Percentiles rank a stretch among this genome's conserved stretches.
These are phyloP conservation scores for Hirundo rustica DNA, from an alignment of 2,797 vertebrate genomes.

Conservation along the genomic window DNA sequence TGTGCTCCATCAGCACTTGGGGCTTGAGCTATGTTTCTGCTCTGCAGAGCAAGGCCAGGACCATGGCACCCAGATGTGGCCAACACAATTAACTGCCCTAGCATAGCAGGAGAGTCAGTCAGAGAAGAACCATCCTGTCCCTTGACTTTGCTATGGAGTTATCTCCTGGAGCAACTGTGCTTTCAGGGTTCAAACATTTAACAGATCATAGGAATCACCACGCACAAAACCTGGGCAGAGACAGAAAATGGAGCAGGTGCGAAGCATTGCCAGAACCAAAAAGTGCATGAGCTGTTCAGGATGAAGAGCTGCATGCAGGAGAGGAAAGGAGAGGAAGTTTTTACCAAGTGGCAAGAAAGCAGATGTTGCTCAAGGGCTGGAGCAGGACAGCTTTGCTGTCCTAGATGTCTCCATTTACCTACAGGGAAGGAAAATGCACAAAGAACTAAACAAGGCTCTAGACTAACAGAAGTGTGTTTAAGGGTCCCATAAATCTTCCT, in stretches of 20 bases:
- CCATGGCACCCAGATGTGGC: background rate
- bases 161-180: background rate
- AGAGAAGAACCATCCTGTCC: background rate
- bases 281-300: background rate
- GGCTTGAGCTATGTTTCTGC: background rate
- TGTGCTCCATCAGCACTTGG: background rate
- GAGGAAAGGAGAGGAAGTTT: background rate
- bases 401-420: background rate
- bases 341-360: background rate
- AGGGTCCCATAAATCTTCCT: background rate
- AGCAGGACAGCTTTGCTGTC: background rate
- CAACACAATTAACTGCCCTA: background rate
- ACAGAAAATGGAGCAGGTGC: background rate
- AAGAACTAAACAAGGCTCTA: background rate
- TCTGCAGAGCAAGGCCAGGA: background rate
- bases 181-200: background rate
- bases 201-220: background rate
- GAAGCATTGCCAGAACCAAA: background rate
- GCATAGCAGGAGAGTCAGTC: background rate
- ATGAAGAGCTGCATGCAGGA: background rate
- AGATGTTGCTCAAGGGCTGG: background rate
- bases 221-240: background rate
- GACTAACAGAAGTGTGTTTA: background rate
- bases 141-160: background rate
- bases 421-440: background rate